Evolutionary conservation across 1,140 invertebrate species (phyloP).

Genomic region (Formica exsecta): DNA sequence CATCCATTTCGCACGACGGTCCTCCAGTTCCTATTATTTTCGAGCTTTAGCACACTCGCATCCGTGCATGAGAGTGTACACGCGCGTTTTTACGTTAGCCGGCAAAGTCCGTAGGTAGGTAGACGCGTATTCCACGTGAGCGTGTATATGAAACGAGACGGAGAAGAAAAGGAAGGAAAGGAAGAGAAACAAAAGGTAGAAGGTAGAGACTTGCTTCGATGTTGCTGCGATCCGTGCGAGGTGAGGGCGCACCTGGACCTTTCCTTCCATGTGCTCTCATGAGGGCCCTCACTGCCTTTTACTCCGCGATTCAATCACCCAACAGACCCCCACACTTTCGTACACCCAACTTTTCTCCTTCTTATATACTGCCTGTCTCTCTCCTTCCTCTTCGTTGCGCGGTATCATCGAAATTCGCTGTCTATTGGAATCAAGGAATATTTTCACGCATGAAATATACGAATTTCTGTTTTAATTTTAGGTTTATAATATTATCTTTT

Average conservation of each 20-base stretch:
- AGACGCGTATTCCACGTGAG: neutral
- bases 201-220: slow-evolving; percentile 60
- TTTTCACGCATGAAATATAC: too few species aligned
- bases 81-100: slow-evolving; percentile 36
- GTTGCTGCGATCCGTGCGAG: slow-evolving; percentile 66
- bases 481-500: neutral
- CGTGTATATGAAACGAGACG: slow-evolving; percentile 16
- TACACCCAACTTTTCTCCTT: slow-evolving; percentile 56
- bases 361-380: slow-evolving; percentile 38
- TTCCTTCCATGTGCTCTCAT: slow-evolving; percentile 71
- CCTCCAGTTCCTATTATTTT: slow-evolving; percentile 73
- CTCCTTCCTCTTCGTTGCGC: neutral
- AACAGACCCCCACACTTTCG: slow-evolving; percentile 73
- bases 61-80: slow-evolving; percentile 58
- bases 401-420: slow-evolving; percentile 36
- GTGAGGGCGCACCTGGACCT: slow-evolving; percentile 78
- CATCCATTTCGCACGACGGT: slow-evolving; percentile 78
- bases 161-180: neutral
- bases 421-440: neutral
- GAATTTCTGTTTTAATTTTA: too few species aligned
- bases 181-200: slow-evolving; percentile 38
- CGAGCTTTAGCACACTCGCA: slow-evolving; percentile 73
- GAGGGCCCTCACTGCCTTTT: slow-evolving; percentile 75
- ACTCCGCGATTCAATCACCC: slow-evolving; percentile 76
- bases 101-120: slow-evolving; percentile 27